Evolutionary conservation across 2,797 vertebrate genomes (phyloP).

Genomic region (Scarus forsteni): DNA sequence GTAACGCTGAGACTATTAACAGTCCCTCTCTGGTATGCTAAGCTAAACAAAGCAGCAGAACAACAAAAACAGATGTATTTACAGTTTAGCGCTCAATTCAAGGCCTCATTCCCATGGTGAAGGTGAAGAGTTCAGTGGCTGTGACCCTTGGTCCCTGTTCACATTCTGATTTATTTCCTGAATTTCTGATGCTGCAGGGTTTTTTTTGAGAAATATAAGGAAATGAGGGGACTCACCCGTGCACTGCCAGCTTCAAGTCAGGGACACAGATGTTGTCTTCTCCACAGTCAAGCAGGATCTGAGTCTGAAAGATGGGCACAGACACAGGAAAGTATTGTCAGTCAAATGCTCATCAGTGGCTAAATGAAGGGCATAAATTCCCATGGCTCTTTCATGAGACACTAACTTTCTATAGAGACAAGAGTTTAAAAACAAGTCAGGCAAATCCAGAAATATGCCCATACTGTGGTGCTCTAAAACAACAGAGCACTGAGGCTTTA

Average conservation of each 20-base stretch:
- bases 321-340: too few species aligned
- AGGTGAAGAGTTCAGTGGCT: slow-evolving; percentile 58
- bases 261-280: slow-evolving; percentile 97
- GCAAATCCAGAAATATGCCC: too few species aligned
- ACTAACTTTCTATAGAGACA: too few species aligned
- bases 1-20: slow-evolving; percentile 49
- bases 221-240: slow-evolving; percentile 83
- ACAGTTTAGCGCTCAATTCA: slow-evolving; percentile 30
- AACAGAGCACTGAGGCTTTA: too few species aligned
- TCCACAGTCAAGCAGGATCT: slow-evolving; percentile 93
- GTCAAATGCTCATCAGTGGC: too few species aligned
- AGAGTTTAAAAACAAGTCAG: too few species aligned
- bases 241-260: slow-evolving; percentile 90
- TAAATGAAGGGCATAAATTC: too few species aligned
- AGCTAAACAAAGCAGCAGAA: slow-evolving; percentile 47
- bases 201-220: slow-evolving; percentile 20
- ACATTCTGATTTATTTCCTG: slow-evolving; percentile 30
- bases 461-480: too few species aligned
- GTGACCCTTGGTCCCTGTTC: slow-evolving; percentile 33
- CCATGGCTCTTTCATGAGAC: too few species aligned
- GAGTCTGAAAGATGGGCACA: slow-evolving; percentile 80
- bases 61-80: slow-evolving; percentile 68
- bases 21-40: slow-evolving; percentile 41
- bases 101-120: slow-evolving; percentile 11
- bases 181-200: slow-evolving; percentile 14